Evolutionary conservation across 2,113 vertebrate genomes (phyloP).

Genomic region (Camelus bactrianus): DNA sequence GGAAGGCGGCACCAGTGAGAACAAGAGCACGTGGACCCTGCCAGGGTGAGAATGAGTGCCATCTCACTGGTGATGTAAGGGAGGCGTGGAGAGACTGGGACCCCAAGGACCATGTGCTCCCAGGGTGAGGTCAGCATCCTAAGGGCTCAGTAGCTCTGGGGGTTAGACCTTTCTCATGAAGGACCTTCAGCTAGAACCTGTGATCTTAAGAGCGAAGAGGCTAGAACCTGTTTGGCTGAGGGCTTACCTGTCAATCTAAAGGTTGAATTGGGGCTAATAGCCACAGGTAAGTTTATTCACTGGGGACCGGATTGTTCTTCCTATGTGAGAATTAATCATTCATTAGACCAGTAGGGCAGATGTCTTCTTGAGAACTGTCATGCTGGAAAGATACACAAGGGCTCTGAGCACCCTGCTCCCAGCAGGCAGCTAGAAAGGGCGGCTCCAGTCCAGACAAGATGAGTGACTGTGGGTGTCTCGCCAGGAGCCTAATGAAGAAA

Average conservation of each 20-base stretch:
- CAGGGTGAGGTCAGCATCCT: not conserved
- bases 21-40: not conserved
- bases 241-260: not conserved
- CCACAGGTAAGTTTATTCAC: not conserved
- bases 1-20: not conserved
- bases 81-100: not conserved
- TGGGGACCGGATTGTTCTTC: not conserved
- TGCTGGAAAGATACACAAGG: slow-evolving; percentile 29
- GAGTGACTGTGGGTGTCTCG: slow-evolving; percentile 33
- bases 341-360: not conserved
- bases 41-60: rapidly evolving
- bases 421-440: not conserved
- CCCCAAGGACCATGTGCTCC: not conserved
- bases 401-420: not conserved
- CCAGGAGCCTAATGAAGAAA: slow-evolving; percentile 63
- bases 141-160: not conserved
- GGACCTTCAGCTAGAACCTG: not conserved
- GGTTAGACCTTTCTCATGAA: not conserved
- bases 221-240: rapidly evolving
- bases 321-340: slow-evolving; percentile 40
- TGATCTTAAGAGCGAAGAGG: not conserved
- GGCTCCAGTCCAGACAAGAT: not conserved
- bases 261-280: not conserved
- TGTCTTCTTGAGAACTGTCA: not conserved
- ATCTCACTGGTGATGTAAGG: not conserved